These are phyloP conservation scores for Melanogrammus aeglefinus DNA, from an alignment of 2,797 vertebrate species.

Conservation along the genomic window DNA sequence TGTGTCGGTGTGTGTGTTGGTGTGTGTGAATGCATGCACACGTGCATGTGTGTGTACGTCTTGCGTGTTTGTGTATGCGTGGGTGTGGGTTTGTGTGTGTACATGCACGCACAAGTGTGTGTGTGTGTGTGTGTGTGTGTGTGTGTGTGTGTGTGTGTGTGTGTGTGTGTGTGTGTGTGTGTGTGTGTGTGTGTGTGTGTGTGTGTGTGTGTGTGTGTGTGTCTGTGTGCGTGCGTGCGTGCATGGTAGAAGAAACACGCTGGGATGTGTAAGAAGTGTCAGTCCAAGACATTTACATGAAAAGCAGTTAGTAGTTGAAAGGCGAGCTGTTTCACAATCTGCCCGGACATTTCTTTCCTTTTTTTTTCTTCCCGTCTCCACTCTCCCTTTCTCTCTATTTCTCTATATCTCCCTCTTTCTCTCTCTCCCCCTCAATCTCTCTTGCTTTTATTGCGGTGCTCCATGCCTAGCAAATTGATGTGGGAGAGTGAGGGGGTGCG, in stretches of 20 bases:
- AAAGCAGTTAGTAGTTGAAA: constrained; percentile 97
- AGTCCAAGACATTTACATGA: constrained; percentile 97
- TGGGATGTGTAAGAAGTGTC: constrained; percentile 93
- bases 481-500: constrained; percentile 62
- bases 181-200: neutral
- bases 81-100: neutral
- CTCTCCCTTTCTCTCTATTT: constrained; percentile 30
- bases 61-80: neutral
- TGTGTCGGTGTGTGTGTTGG: neutral
- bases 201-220: constrained; percentile 3
- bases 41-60: neutral
- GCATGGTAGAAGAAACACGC: constrained; percentile 55
- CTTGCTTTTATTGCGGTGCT: constrained; percentile 84
- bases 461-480: constrained; percentile 77
- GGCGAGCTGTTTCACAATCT: constrained; percentile 94
- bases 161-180: neutral
- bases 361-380: constrained; percentile 11
- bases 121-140: no score
- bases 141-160: neutral
- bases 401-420: constrained; percentile 27
- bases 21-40: neutral
- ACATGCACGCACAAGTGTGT: no score
- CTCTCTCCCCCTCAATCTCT: constrained; percentile 37
- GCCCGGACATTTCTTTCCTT: constrained; percentile 82
- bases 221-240: neutral